A percentile compares a stretch with the other conserved stretches of the same genome.
These are phyloP conservation scores for Lagothrix lagotricha DNA, from an alignment of 2,797 vertebrate genomes.

Conservation along the genomic window DNA sequence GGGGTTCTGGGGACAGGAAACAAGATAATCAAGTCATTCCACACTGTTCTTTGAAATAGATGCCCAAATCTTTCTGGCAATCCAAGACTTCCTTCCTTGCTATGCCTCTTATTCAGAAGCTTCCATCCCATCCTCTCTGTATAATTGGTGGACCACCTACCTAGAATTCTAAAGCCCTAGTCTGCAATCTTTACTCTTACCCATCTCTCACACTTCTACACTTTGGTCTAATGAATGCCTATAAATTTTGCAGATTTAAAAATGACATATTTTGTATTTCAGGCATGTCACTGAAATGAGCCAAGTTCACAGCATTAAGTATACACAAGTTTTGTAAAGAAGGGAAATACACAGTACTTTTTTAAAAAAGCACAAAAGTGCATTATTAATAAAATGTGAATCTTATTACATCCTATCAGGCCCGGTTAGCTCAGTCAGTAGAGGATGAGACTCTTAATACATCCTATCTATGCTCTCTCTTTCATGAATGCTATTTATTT, in stretches of 20 bases:
- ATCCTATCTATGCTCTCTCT: not conserved
- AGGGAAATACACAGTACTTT: not conserved
- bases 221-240: slow-evolving; percentile 1
- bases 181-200: not conserved
- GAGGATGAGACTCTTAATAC: not conserved
- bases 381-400: slow-evolving; percentile 32
- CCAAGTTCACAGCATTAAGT: not conserved
- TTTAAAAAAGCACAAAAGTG: not conserved
- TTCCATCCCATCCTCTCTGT: not conserved
- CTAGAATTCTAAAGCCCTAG: not conserved
- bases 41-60: not conserved
- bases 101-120: not conserved
- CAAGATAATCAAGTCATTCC: not conserved
- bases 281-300: slow-evolving; percentile 16
- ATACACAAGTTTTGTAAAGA: slow-evolving; percentile 14
- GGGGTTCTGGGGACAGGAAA: not conserved
- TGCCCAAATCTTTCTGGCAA: not conserved
- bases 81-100: not conserved
- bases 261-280: slow-evolving; percentile 9
- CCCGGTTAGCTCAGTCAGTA: too few relatives aligned
- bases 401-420: not conserved
- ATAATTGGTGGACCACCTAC: not conserved
- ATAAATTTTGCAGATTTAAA: slow-evolving; percentile 1
- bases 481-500: not conserved
- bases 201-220: not conserved